Evolutionary conservation across 2,113 vertebrate species (phyloP), one percentile per base, ranked within the genome.

Genomic region (Strix uralensis): DNA sequence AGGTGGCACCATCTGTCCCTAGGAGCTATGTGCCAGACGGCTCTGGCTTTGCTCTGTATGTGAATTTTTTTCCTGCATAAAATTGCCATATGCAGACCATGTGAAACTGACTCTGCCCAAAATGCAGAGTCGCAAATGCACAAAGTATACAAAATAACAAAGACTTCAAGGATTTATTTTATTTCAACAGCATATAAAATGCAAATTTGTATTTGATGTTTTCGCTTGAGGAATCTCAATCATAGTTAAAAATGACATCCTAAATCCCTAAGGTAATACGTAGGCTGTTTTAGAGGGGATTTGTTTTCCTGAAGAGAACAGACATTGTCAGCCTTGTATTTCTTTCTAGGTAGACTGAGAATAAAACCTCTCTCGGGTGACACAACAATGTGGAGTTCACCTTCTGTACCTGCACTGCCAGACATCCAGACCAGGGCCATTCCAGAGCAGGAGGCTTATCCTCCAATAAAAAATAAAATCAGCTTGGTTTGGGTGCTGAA

Each of bases 1-100:
- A 97, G 97, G 96, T 97, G 97, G 96, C 84, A 96, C 96, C 97
- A 97, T 97, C 96, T 97, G 97, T 95, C 91, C 66, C 74, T 75
- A 46, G 47, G 46, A 91, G 46, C 29, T 87, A 42, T 69, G 86
- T 95, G 97, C 96, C 96, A 97, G 89, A 87, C 5, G 1, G 61
- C 82, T 96, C 94, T 96, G 95, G 96, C 94, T 94, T 92, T 81
- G 73, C 54, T 95, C 88, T 57, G 58, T 65, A 95, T 92, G 92
- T 92, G 96, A 95, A 91, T 86, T 58, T 63, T 86, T 86, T 91
- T 82, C 73, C 52, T 93, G 92, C 44, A 94, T 93, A 95, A 91
- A 97, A 95, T 95, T 84, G 78, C 70, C 66, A 57, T 92, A 87
- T 91, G 73, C 61, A 94, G 70, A 75, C 80, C 73, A 90, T 80